Evolutionary conservation across 2,888 invertebrate species (phyloP).

Genomic region (Xylocampa areola): DNA sequence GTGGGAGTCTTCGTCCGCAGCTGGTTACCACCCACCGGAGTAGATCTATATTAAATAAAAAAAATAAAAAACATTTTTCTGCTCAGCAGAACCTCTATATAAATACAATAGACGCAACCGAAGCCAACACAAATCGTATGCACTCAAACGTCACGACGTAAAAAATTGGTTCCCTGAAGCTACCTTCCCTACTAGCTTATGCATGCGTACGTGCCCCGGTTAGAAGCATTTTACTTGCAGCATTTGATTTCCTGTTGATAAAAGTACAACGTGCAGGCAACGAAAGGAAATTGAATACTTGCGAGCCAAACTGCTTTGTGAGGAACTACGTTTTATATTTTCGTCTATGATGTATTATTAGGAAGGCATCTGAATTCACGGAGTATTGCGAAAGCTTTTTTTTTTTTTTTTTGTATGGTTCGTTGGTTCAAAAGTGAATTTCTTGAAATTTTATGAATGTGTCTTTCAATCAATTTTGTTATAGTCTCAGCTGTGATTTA

Average conservation of each 20-base stretch:
- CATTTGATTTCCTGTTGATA: slow-evolving; percentile 50
- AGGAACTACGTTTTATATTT: not conserved
- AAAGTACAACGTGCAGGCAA: slow-evolving; percentile 23
- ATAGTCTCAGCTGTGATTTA: too few species aligned
- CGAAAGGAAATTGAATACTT: slow-evolving; percentile 45
- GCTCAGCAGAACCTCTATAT: too few species aligned
- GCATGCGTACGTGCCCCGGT: slow-evolving; percentile 46
- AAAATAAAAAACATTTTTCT: too few species aligned
- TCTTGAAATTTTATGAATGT: too few species aligned
- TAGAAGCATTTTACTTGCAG: slow-evolving; percentile 48
- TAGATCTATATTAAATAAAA: too few species aligned
- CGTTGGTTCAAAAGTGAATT: too few species aligned
- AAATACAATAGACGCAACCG: too few species aligned
- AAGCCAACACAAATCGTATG: slow-evolving; percentile 39
- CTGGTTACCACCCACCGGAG: too few species aligned
- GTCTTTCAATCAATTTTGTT: too few species aligned
- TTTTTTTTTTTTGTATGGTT: not conserved
- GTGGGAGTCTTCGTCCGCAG: too few species aligned
- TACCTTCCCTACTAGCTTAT: slow-evolving; percentile 52
- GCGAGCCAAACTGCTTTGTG: slow-evolving; percentile 12
- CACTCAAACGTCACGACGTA: slow-evolving; percentile 39
- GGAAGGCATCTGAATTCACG: not conserved
- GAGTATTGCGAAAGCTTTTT: not conserved
- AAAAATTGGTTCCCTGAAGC: slow-evolving; percentile 44
- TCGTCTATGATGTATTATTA: not conserved